Evolutionary conservation across 2,797 vertebrate genomes (phyloP), one percentile per base, ranked within the genome.

Genomic region (Gymnoscopelus microlampas): DNA sequence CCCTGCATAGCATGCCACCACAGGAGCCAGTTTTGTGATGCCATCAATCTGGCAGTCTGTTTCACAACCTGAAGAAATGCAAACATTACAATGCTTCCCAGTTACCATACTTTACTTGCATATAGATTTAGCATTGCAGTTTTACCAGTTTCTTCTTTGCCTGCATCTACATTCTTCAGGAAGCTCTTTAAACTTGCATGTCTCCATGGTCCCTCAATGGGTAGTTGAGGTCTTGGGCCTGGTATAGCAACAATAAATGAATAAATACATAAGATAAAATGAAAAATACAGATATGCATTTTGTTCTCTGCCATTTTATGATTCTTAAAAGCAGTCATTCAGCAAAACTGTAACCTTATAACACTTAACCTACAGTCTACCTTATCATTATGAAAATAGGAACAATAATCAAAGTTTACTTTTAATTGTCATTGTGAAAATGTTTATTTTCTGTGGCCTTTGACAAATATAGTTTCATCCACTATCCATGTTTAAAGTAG

Each of bases 161-260:
- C 90, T 1, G 83, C 89, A 61, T 94, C 93, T 63, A 94, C 68
- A 56, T 94, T 94, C 72, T 88, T 93, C 44, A 94, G 76, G 69
- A 94, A 94, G 78, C 81, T 68, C 71, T 94, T 94, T 64, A 94
- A 53, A 79, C 93, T 92, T 0, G 5, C 88, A 0, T 94, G 93
- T 89, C 93, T 92, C 93, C 94, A 94, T 1, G 93, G 93, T 66
- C 93, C 93, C 63, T 93, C 83, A 4, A 94, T 92, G n/a, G 93
- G 94, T 56, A 94, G 85, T 75, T 93, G 88, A 32, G 92, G 92
- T 76, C 86, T 92, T 7, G 92, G 93, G 3, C 88, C 93, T 93
- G 51, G 29, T 50, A 14, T 5, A 60, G 39, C 9, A 0, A 73
- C 12, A 50, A 23, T 26, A 44, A 44, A 44, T 8, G 2, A 7